phyloP scores from a whole-genome alignment of 2,797 vertebrate genomes.

The Characodon lateralis region DNA sequence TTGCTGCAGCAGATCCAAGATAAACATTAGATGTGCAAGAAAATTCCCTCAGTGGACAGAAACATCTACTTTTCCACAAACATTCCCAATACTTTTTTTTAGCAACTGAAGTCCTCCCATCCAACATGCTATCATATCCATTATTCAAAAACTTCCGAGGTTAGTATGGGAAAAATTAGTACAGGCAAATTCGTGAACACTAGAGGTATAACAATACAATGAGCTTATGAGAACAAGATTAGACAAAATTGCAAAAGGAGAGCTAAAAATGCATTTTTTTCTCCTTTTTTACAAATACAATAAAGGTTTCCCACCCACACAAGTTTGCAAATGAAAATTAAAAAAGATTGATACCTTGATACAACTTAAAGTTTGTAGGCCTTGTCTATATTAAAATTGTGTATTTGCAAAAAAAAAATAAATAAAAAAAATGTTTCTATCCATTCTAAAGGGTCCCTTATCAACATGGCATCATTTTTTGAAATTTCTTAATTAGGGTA shows the following conservation, averaged over 20 bases:
- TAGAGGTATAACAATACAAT: background rate
- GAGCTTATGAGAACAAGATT: background rate
- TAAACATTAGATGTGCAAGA: constrained; percentile 40
- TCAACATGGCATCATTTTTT: background rate
- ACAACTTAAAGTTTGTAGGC: background rate
- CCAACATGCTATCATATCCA: background rate
- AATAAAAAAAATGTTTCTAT: background rate
- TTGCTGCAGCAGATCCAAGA: constrained; percentile 47
- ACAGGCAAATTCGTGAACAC: constrained; percentile 54
- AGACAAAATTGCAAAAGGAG: background rate
- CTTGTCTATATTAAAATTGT: background rate
- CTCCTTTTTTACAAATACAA: background rate
- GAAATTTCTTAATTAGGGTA: background rate
- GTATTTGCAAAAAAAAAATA: background rate
- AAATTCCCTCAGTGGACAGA: constrained; percentile 28
- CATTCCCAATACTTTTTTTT: constrained; percentile 11
- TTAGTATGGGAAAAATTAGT: constrained; percentile 25
- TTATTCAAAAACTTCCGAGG: constrained; percentile 25
- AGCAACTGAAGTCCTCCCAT: constrained; percentile 17
- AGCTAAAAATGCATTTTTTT: background rate
- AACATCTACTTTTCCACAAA: constrained; percentile 44
- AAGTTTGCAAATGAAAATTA: background rate
- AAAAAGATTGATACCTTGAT: background rate
- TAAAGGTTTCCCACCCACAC: background rate
- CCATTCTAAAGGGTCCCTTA: background rate